A percentile compares a stretch with the other conserved stretches of the same genome.
These are phyloP conservation scores for Microhierax caerulescens DNA, from an alignment of 2,797 vertebrate species.

Conservation along the genomic window DNA sequence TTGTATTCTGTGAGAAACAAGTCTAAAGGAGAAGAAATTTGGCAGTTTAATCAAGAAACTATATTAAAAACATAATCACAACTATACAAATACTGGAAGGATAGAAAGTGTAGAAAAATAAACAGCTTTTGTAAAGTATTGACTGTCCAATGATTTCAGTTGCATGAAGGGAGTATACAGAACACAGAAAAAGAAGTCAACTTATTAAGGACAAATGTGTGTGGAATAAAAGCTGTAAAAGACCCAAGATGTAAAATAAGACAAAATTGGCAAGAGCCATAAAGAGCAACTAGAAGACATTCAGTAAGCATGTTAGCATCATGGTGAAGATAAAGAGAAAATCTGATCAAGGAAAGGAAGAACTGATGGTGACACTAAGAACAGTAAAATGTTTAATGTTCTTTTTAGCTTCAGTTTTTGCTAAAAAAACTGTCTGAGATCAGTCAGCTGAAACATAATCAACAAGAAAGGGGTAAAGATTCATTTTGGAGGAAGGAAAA, in stretches of 20 bases:
- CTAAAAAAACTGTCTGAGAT: neutral
- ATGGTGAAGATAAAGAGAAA: neutral
- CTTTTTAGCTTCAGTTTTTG: neutral
- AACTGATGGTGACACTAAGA: neutral
- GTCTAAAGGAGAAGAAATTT: neutral
- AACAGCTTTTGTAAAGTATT: neutral
- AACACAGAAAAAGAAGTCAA: neutral
- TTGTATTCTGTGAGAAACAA: neutral
- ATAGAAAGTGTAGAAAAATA: neutral
- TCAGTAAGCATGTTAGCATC: neutral
- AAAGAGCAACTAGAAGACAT: neutral
- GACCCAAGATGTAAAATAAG: neutral
- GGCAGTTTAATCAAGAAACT: neutral
- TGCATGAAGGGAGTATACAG: neutral
- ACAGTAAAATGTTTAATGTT: neutral
- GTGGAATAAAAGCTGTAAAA: neutral
- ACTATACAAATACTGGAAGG: neutral
- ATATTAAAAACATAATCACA: neutral
- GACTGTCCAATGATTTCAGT: neutral
- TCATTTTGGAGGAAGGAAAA: neutral
- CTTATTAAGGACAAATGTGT: neutral
- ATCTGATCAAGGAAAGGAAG: neutral
- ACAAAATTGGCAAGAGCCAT: neutral
- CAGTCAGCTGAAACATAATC: neutral
- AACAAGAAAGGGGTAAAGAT: neutral